Percentiles rank a stretch among this genome's conserved stretches.
Evolutionary conservation across 2,888 invertebrate species (phyloP).

Genomic region (Orthosia cruda): DNA sequence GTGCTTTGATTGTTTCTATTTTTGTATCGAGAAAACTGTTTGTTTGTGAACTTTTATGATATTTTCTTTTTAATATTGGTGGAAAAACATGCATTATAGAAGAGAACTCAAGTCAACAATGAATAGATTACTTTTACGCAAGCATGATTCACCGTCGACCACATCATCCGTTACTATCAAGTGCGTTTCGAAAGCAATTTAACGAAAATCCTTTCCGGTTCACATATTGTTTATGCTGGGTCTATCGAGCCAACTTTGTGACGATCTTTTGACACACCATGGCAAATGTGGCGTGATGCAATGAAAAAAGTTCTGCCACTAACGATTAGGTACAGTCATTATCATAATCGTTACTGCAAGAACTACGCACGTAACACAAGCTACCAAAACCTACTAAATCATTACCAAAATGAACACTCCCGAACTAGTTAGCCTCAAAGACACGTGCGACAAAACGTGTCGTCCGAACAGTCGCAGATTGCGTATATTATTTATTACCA

Average conservation of each 20-base stretch:
- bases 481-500: conserved; percentile 90
- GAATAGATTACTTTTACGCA: too few species aligned
- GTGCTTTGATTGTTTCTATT: conserved; percentile 23
- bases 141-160: too few species aligned
- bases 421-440: conserved; percentile 35
- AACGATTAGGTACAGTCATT: background rate
- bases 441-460: conserved; percentile 69
- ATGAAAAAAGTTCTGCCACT: background rate
- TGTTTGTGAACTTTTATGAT: background rate
- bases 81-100: too few species aligned
- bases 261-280: background rate
- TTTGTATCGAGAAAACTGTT: background rate
- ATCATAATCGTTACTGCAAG: background rate
- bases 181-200: too few species aligned
- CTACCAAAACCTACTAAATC: conserved; percentile 40
- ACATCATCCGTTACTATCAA: too few species aligned
- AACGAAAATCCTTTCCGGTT: too few species aligned
- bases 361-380: conserved; percentile 14
- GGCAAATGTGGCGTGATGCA: background rate
- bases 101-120: too few species aligned
- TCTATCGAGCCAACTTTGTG: too few species aligned
- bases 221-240: too few species aligned
- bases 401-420: conserved; percentile 48
- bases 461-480: conserved; percentile 83
- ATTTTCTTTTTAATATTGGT: background rate